Base-by-base conservation (phyloP, 2,797 vertebrate genomes). In the Spinus olivaceus region DNA sequence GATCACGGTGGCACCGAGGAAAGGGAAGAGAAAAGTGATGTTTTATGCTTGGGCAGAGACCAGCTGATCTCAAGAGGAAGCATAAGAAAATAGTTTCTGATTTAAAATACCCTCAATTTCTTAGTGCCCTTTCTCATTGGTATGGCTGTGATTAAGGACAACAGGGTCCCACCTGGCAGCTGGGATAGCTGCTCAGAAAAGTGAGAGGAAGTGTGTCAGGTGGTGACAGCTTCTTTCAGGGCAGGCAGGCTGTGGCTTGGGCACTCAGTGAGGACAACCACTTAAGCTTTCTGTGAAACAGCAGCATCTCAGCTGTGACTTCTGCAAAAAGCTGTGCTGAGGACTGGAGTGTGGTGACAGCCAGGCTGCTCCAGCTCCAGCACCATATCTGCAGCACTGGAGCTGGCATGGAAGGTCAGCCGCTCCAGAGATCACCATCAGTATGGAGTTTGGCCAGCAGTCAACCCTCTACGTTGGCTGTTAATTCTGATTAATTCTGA, bases 41-140 rank as follows among this genome's bases (percentile, higher is more conserved):
- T 30, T 86, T 81, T 2, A 0, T 79, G 51, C 42, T 35, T 33
- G 16, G 28, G 41, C 49, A 87, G 37, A 77, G 60, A 76, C 30
- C 14, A 39, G 19, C 37, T 69, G 59, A 41, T 70, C 14, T 56
- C 51, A 56, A 82, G 27, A 76, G 33, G 74, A 84, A 93, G 56
- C 25, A 81, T 19, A 15, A 82, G 87, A 88, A 79, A 77, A 3
- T n/a, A 71, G 27, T 32, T 92, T 77, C 71, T 87, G 60, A 17
- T 60, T 84, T 82, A 77, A 95, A 96, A 89, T 69, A 85, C 7
- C 60, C 44, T 61, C 14, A 2, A 41, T 77, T 89, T 87, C 67
- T 70, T 66, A 21, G 41, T 64, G 67, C 46, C 12, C n/a, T 77
- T 76, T 81, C 44, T 87, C 8, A 1, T 63, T 53, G 33, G 10